Base-by-base conservation (phyloP, 2,113 vertebrate genomes). In the Circaetus gallicus region DNA sequence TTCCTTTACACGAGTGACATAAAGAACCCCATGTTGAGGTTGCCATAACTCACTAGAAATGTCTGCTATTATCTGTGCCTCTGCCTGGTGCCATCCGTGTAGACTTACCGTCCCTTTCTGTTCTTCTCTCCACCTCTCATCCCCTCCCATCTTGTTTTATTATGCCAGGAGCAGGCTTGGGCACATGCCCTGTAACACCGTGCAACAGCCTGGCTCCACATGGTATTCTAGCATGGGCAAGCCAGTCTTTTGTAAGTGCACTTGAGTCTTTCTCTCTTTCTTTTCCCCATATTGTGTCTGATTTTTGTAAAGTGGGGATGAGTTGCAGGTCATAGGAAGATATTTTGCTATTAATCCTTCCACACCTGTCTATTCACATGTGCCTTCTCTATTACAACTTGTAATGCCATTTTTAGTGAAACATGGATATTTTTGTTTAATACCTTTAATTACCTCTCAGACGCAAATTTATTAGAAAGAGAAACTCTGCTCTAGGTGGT, bases 241-340 rank as follows among this genome's bases (percentile, higher is more conserved):
- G 5, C 19, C 45, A 66, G 21, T 36, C 14, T 87, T 89, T 40
- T 66, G 3, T 43, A 70, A 49, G 24, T 9, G 14, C 53, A 40
- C 10, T 31, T 34, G 19, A 32, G 8, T 45, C 13, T 84, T 73
- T 55, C 5, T 88, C 20, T 80, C 16, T 22, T 58, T 40, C 32
- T 50, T 49, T 12, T 0, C 14, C 8, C 2, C 5, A 4, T n/a
- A 42, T 36, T 79, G 16, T 8, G 1, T 50, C 16, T 85, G 14
- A 65, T 62, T 91, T 83, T 73, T 81, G 18, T 31, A 50, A 58
- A 31, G 7, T n/a, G 7, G 26, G 20, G 9, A 22, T 55, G 28
- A 63, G 10, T 36, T 74, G 8, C 10, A 45, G 15, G 17, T 59
- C 32, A 38, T 2, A 59, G 71, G 24, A 77, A 61, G 20, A 42